phyloP scores from a whole-genome alignment of 2,888 invertebrate species.

The Oeneis ivallda region DNA sequence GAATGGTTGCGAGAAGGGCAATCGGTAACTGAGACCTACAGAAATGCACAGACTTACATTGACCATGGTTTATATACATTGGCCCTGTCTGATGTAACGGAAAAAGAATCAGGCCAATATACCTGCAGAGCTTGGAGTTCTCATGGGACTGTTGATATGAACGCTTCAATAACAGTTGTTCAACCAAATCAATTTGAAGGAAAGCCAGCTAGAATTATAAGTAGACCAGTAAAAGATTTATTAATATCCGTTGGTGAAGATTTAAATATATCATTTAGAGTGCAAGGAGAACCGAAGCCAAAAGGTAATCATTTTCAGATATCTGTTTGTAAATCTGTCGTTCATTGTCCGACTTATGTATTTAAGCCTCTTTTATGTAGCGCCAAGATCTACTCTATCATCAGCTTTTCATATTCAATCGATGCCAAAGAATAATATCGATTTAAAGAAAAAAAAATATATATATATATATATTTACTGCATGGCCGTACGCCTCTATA shows the following conservation, averaged over 20 bases:
- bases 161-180: conserved; percentile 87
- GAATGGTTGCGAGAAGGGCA: conserved; percentile 88
- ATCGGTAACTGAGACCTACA: conserved; percentile 79
- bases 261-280: conserved; percentile 90
- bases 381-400: too few relatives aligned
- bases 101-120: conserved; percentile 88
- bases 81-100: conserved; percentile 86
- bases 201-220: conserved; percentile 89
- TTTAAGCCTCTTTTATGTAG: background rate
- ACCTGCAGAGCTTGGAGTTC: conserved; percentile 88
- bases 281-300: conserved; percentile 91
- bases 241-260: conserved; percentile 90
- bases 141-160: conserved; percentile 87
- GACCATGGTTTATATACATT: conserved; percentile 88
- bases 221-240: conserved; percentile 89
- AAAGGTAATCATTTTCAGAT: conserved; percentile 81
- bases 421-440: too few relatives aligned
- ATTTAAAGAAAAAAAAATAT: too few relatives aligned
- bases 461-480: too few relatives aligned
- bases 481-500: too few relatives aligned
- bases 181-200: conserved; percentile 83
- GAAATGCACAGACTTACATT: conserved; percentile 85
- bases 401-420: too few relatives aligned
- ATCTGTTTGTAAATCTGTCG: background rate
- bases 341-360: background rate